Base-by-base conservation (phyloP, 1,140 invertebrate species). In the Dreissena polymorpha region DNA sequence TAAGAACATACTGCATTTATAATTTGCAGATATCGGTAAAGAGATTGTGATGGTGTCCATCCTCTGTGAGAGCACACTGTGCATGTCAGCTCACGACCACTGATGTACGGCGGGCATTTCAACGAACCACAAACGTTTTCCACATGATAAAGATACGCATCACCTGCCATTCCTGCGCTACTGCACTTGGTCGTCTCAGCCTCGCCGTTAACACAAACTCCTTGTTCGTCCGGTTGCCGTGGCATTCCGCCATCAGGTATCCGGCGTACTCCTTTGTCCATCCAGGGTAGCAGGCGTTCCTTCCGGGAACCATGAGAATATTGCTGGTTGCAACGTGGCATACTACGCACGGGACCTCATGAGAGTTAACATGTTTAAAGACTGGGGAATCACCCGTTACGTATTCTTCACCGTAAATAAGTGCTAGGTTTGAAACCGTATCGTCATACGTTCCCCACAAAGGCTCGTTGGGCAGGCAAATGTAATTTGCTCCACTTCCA, bases 231-330 rank as follows among this genome's bases (percentile, higher is more conserved):
- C n/a, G 10, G 18, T 79, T 12, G 21, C 14, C 14, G 63, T 70
- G 69, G 27, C 69, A 23, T 0, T 21, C 55, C 12, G 57, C n/a
- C 23, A 77, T 77, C 21, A 86, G 57, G 60, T 86, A 83, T 3
- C 85, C 85, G 0, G n/a, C 25, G 63, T 86, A 86, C 60, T 86
- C 85, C 25, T 55, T 6, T 12, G 68, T 78, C 67, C 71, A 86
- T 10, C 65, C 74, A 0, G 57, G 29, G 55, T 83, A 74, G 63
- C 85, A 86, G 21, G 23, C 57, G 23, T 74, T 57, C 16, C 77
- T 27, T 29, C 57, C 84, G 12, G 84, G 84, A 51, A 83, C 63
- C 80, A 86, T 83, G n/a, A 86, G 18, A 7, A 69, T 23, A 18
- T 25, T 25, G 10, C 16, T n/a, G 6, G 67, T 50, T 14, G 53